A percentile compares a stretch with the other conserved stretches of the same genome.
Conservation (phyloP, 37 sponge, comb jelly and placozoan species). For the Haliclona indistincta region DNA sequence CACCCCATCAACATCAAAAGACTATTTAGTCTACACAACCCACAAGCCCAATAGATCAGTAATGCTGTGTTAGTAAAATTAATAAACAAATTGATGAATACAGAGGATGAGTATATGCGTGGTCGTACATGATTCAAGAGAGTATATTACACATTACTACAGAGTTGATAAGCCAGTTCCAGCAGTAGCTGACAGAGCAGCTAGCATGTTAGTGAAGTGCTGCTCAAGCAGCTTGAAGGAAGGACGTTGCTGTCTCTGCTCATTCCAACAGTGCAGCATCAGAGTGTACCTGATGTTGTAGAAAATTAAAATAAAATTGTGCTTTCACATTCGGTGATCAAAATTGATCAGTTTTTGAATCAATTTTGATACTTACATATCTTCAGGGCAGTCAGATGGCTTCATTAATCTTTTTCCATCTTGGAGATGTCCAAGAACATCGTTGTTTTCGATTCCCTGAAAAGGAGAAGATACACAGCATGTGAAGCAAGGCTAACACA, state of each 20-base stretch:
- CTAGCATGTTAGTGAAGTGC: neutral
- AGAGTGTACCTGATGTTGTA: constrained; percentile 28
- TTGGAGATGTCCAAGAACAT: constrained; percentile 14
- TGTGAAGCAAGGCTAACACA: neutral
- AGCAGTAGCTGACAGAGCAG: no score
- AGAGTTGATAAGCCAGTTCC: no score
- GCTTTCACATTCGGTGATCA: neutral
- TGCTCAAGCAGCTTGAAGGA: constrained; percentile 21
- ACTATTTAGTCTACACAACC: no score
- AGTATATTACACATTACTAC: no score
- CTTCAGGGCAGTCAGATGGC: constrained; percentile 38
- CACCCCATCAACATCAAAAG: no score
- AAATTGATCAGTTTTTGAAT: neutral
- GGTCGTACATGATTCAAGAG: no score
- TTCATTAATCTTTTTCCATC: constrained; percentile 31
- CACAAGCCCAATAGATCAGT: no score
- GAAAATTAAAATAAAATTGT: no score
- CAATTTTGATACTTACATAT: constrained; percentile 19
- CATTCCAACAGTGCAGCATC: constrained; percentile 53
- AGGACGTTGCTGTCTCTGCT: constrained; percentile 24
- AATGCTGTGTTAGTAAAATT: no score
- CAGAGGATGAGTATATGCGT: no score
- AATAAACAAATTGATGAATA: no score
- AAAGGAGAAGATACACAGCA: neutral
- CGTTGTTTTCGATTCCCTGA: constrained; percentile 26